A percentile compares a stretch with the other conserved stretches of the same genome.
These are phyloP conservation scores for Rapana venosa DNA, from an alignment of 2,888 invertebrate species.

Conservation along the genomic window DNA sequence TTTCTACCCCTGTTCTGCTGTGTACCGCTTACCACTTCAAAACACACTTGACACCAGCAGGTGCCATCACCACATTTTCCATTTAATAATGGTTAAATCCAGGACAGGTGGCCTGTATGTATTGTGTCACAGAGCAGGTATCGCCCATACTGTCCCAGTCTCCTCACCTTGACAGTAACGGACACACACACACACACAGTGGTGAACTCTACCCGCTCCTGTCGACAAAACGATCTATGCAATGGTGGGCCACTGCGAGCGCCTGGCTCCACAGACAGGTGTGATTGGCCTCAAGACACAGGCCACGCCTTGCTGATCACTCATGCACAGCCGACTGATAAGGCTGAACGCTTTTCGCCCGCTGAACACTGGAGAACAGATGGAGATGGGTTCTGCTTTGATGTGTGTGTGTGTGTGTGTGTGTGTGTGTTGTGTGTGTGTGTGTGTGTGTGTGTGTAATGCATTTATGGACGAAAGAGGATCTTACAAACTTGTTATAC, in stretches of 20 bases:
- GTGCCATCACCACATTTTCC: too few relatives aligned
- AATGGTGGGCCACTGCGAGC: neutral
- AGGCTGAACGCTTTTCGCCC: neutral
- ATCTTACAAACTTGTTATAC: too few relatives aligned
- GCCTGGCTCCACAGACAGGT: neutral
- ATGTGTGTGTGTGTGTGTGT: slow-evolving; percentile 20
- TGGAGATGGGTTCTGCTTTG: neutral
- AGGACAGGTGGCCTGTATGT: too few relatives aligned
- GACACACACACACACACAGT: neutral
- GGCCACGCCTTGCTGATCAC: neutral
- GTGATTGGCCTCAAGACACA: neutral
- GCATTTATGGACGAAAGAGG: too few relatives aligned
- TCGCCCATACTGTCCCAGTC: neutral
- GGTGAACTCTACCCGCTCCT: neutral
- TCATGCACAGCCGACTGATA: neutral
- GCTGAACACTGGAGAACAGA: neutral
- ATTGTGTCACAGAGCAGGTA: too few relatives aligned
- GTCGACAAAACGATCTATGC: neutral
- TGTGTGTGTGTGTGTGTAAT: too few relatives aligned
- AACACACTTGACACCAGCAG: too few relatives aligned
- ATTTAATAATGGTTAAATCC: too few relatives aligned
- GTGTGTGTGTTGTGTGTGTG: neutral
- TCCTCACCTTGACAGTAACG: neutral
- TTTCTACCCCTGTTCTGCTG: too few relatives aligned
- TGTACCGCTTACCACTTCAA: too few relatives aligned